These are phyloP conservation scores for Leptinotarsa defecta DNA, from an alignment of 1,140 invertebrate species.

Conservation along the genomic window DNA sequence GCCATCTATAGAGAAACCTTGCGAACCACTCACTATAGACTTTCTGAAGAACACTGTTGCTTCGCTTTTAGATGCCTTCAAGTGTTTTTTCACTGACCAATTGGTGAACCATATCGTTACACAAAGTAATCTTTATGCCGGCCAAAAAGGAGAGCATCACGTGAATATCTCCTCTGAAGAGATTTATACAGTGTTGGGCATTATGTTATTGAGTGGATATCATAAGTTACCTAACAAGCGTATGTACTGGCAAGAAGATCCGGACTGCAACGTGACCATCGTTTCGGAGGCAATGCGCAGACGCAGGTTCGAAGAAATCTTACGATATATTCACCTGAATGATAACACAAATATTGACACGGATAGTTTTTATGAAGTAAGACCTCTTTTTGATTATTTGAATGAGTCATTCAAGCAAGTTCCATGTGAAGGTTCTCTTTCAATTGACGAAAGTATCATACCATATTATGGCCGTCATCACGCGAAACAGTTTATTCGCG, in stretches of 20 bases:
- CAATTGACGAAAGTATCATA: conserved; percentile 3
- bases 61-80: too few species aligned
- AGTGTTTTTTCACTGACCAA: too few species aligned
- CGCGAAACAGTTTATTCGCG: not conserved
- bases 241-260: too few species aligned
- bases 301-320: not conserved
- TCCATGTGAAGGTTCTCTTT: not conserved
- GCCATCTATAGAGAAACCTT: too few species aligned
- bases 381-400: not conserved
- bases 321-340: not conserved
- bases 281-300: too few species aligned
- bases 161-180: not conserved
- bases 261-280: too few species aligned
- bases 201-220: not conserved
- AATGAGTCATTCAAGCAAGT: not conserved
- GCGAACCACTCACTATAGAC: too few species aligned
- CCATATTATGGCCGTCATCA: not conserved
- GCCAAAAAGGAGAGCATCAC: not conserved
- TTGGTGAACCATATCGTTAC: not conserved
- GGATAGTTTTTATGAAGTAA: not conserved
- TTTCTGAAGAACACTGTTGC: too few species aligned
- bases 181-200: not conserved
- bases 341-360: not conserved
- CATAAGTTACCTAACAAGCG: too few species aligned
- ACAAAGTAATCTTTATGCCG: not conserved